Conservation (phyloP, 2,888 invertebrate species). For the Ophion ventricosus region DNA sequence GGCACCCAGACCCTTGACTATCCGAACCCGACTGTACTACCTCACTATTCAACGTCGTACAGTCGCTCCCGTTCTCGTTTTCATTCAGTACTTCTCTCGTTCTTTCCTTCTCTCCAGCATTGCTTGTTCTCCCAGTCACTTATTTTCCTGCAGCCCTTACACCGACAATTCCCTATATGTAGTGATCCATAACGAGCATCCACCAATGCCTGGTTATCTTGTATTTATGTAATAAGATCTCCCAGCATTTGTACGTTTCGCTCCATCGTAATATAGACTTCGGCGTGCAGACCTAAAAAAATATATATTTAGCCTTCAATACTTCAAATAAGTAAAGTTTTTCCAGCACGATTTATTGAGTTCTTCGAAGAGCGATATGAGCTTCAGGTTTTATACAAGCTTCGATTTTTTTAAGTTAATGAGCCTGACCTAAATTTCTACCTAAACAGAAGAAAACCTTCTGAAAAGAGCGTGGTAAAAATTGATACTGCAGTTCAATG, state of each 20-base stretch:
- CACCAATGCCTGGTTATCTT: constrained; percentile 12
- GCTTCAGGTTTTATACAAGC: too few species aligned
- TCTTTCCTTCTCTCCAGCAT: constrained; percentile 56
- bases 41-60: constrained; percentile 24
- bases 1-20: constrained; percentile 46
- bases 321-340: background rate
- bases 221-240: constrained; percentile 16
- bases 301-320: background rate
- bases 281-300: background rate
- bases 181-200: constrained; percentile 38
- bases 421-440: too few species aligned
- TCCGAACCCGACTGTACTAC: constrained; percentile 39
- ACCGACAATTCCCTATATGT: constrained; percentile 28
- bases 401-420: too few species aligned
- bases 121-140: constrained; percentile 64
- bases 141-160: constrained; percentile 38
- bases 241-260: constrained; percentile 5
- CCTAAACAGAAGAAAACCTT: too few species aligned
- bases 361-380: background rate
- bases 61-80: constrained; percentile 46
- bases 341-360: background rate
- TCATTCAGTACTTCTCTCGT: constrained; percentile 38
- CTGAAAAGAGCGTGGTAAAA: too few species aligned
- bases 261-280: background rate
- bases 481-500: too few species aligned